Percentiles rank a stretch among this genome's conserved stretches.
phyloP scores from a whole-genome alignment of 2,113 vertebrate species.

The Hippopotamus amphibius region DNA sequence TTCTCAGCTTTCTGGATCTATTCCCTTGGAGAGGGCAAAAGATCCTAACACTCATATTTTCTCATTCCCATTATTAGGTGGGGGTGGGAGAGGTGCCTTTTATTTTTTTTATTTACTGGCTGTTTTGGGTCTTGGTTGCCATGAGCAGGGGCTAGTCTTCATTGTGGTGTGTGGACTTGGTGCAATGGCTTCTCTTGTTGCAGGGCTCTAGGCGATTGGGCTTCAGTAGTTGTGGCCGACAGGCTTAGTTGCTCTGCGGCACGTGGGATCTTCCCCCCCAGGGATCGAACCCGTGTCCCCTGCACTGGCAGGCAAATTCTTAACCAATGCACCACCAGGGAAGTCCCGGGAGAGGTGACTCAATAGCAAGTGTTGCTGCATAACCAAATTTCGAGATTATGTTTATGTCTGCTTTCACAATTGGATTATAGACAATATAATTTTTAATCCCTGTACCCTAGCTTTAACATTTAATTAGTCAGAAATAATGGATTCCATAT shows the following conservation, averaged over 20 bases:
- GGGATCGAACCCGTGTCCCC: too few relatives aligned
- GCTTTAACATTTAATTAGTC: neutral
- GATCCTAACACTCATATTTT: neutral
- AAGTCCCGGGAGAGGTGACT: neutral
- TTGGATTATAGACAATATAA: neutral
- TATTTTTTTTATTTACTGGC: too few relatives aligned
- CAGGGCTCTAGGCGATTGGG: too few relatives aligned
- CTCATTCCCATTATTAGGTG: neutral
- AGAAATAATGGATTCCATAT: neutral
- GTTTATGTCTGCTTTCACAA: neutral
- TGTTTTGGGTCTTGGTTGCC: too few relatives aligned
- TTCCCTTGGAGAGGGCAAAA: neutral
- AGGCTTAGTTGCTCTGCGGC: too few relatives aligned
- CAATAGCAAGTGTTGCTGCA: neutral
- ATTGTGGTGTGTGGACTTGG: too few relatives aligned
- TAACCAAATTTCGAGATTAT: neutral
- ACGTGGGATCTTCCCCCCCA: too few relatives aligned
- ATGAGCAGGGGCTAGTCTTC: too few relatives aligned
- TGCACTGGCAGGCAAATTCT: too few relatives aligned
- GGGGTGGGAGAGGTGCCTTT: neutral
- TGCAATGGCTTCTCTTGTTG: too few relatives aligned
- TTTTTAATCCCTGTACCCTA: neutral
- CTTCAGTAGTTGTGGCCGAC: too few relatives aligned
- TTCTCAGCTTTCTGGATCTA: neutral
- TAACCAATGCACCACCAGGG: too few relatives aligned